Conservation (phyloP, 1,140 invertebrate species). For the Heterodera carotae region DNA sequence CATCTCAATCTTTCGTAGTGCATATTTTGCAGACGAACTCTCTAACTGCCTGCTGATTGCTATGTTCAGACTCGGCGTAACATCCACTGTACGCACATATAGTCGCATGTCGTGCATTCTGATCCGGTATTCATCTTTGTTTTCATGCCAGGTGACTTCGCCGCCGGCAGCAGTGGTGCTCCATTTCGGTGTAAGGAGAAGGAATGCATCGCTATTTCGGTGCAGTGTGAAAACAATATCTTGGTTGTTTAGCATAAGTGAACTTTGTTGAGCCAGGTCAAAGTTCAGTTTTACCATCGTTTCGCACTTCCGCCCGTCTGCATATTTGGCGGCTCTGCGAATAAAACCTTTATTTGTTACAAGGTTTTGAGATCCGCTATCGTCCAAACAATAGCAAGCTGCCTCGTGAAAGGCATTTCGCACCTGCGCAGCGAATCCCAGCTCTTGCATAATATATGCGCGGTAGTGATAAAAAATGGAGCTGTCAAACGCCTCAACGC, state of each 20-base stretch:
- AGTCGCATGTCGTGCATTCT: conserved; percentile 19
- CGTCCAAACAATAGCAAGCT: not conserved
- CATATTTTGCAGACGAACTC: conserved; percentile 19
- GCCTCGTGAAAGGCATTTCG: conserved; percentile 15
- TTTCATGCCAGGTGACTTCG: no score
- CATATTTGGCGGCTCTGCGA: not conserved
- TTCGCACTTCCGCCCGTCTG: not conserved
- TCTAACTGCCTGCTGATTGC: conserved; percentile 33
- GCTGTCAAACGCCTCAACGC: not conserved
- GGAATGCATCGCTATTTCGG: conserved; percentile 7
- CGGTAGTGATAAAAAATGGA: not conserved
- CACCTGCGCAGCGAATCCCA: not conserved
- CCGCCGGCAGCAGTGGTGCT: not conserved
- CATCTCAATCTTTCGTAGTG: conserved; percentile 30
- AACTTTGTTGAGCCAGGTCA: conserved; percentile 27
- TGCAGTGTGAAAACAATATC: conserved; percentile 35
- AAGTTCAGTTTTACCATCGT: conserved; percentile 18
- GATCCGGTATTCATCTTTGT: conserved; percentile 24
- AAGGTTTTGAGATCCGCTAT: not conserved
- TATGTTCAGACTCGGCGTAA: conserved; percentile 21
- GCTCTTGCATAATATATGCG: conserved; percentile 3
- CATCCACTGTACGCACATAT: conserved; percentile 18
- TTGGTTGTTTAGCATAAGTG: conserved; percentile 29
- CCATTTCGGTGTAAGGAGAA: conserved; percentile 1
- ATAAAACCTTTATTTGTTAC: not conserved